These are phyloP conservation scores for Aepyceros melampus DNA, from an alignment of 2,113 vertebrate species.

Conservation along the genomic window DNA sequence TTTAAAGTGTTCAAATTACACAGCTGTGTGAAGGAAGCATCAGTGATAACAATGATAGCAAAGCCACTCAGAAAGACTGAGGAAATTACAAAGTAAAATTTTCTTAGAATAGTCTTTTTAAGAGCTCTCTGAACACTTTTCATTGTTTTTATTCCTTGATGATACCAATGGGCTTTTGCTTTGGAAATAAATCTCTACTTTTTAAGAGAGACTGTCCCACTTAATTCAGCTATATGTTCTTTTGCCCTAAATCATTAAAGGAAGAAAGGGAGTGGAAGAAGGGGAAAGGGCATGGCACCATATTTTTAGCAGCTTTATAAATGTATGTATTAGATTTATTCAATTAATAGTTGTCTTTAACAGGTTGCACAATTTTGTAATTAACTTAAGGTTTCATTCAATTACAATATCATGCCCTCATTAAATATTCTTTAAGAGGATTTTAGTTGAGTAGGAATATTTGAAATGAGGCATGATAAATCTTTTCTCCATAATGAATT, in stretches of 20 bases:
- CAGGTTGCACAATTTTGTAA: slow-evolving; percentile 60
- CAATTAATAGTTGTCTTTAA: slow-evolving; percentile 73
- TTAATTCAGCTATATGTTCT: not conserved
- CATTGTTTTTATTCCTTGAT: slow-evolving; percentile 62
- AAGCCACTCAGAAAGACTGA: slow-evolving; percentile 17
- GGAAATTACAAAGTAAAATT: slow-evolving; percentile 47
- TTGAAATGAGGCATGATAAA: slow-evolving; percentile 76
- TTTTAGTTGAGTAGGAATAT: slow-evolving; percentile 76
- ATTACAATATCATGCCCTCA: slow-evolving; percentile 69
- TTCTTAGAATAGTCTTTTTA: slow-evolving; percentile 50
- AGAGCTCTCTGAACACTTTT: slow-evolving; percentile 35
- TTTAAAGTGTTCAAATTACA: not conserved
- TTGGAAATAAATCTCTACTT: slow-evolving; percentile 31
- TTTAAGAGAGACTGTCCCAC: slow-evolving; percentile 10
- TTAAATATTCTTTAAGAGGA: slow-evolving; percentile 80
- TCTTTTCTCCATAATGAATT: slow-evolving; percentile 81
- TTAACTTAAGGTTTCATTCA: slow-evolving; percentile 62
- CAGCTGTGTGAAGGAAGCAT: not conserved
- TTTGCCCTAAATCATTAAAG: not conserved
- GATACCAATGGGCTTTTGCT: slow-evolving; percentile 39
- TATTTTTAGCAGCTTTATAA: slow-evolving; percentile 73
- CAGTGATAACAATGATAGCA: not conserved
- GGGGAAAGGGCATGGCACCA: not conserved
- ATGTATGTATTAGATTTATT: slow-evolving; percentile 70
- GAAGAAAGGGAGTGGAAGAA: not conserved